These are phyloP conservation scores for Xestobium rufovillosum DNA, from an alignment of 2,888 invertebrate species.

Conservation along the genomic window DNA sequence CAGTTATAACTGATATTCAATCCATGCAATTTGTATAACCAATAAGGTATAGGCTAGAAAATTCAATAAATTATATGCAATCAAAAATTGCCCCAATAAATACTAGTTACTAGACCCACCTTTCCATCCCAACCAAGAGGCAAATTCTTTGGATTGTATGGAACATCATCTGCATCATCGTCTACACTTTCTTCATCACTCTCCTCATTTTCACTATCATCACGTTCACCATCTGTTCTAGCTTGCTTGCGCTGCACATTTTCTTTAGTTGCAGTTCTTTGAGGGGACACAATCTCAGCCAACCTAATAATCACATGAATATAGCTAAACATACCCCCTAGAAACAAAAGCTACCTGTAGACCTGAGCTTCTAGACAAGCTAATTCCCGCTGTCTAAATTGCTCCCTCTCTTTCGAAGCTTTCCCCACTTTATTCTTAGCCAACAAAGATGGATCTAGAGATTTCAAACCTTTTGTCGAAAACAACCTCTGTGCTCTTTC, in stretches of 20 bases:
- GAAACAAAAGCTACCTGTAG: constrained; percentile 56
- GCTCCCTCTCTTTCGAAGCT: constrained; percentile 52
- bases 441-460: constrained; percentile 83
- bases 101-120: no score
- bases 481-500: constrained; percentile 95
- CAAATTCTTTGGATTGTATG: constrained; percentile 98
- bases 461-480: constrained; percentile 90
- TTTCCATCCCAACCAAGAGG: constrained; percentile 99
- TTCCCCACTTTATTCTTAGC: constrained; percentile 82
- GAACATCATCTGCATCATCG: constrained; percentile 88
- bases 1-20: constrained; percentile 98
- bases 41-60: constrained; percentile 75
- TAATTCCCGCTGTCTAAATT: constrained; percentile 75
- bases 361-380: constrained; percentile 84
- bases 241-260: constrained; percentile 98
- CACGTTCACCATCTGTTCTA: constrained; percentile 85
- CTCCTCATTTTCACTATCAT: constrained; percentile 86
- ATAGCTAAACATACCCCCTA: constrained; percentile 5
- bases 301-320: constrained; percentile 46
- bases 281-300: constrained; percentile 74
- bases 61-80: constrained; percentile 3
- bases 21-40: constrained; percentile 98
- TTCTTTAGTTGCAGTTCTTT: constrained; percentile 88
- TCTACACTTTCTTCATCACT: constrained; percentile 75
- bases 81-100: constrained; percentile 7